Evolutionary conservation across 2,797 vertebrate species (phyloP).

Genomic region (Scyliorhinus canicula): DNA sequence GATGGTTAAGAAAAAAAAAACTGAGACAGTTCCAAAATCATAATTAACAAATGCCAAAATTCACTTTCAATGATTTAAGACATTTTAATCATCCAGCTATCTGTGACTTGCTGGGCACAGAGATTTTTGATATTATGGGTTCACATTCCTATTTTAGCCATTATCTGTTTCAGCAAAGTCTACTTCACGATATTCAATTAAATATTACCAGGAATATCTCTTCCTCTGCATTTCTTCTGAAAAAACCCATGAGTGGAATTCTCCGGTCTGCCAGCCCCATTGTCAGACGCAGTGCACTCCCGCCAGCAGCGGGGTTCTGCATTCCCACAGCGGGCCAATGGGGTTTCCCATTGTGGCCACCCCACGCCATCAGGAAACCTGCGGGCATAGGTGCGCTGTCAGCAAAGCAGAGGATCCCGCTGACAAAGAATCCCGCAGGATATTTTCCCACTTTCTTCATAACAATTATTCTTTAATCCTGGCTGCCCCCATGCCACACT

Average conservation of each 20-base stretch:
- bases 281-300: too few species aligned
- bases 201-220: not conserved
- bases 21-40: not conserved
- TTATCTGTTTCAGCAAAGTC: too few species aligned
- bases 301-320: too few species aligned
- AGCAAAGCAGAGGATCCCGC: too few species aligned
- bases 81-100: not conserved
- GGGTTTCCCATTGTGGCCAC: too few species aligned
- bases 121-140: not conserved
- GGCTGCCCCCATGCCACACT: not conserved
- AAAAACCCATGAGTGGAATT: too few species aligned
- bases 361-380: too few species aligned
- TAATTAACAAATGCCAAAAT: not conserved
- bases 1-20: not conserved
- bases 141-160: not conserved
- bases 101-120: not conserved
- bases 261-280: too few species aligned
- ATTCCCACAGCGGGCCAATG: too few species aligned
- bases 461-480: not conserved
- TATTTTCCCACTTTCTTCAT: not conserved
- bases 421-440: too few species aligned
- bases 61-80: not conserved
- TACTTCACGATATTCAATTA: not conserved
- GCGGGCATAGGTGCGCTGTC: too few species aligned
- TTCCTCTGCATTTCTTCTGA: not conserved